Percentiles rank a stretch among this genome's conserved stretches.
Conservation (phyloP, 2,797 vertebrate genomes). For the Sebastiscus tertius region DNA sequence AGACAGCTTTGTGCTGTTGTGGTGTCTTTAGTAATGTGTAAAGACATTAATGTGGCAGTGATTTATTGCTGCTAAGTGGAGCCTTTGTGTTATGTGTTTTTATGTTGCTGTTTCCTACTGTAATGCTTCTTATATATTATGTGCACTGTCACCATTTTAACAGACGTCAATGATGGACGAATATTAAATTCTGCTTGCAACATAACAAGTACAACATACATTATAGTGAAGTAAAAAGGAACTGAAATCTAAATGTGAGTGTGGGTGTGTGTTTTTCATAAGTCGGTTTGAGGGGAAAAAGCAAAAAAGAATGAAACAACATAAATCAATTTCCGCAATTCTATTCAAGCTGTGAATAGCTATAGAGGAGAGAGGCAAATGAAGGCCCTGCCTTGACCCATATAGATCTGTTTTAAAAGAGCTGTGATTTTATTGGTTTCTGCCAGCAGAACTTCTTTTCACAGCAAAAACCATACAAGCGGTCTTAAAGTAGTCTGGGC, state of each 20-base stretch:
- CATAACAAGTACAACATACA: neutral
- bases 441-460: conserved; percentile 11
- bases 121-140: neutral
- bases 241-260: neutral
- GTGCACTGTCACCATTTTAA: neutral
- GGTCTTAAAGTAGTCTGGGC: neutral
- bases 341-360: conserved; percentile 26
- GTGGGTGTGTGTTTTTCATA: neutral
- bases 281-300: neutral
- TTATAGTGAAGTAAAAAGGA: neutral
- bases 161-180: neutral
- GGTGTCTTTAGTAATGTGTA: neutral
- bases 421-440: conserved; percentile 28
- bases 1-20: neutral
- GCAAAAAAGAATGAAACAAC: neutral
- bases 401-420: conserved; percentile 6
- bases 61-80: neutral
- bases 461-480: conserved; percentile 17
- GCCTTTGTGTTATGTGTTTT: neutral
- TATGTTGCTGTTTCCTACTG: neutral
- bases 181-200: neutral
- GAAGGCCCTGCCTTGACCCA: conserved; percentile 7
- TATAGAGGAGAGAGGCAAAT: conserved; percentile 16
- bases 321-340: conserved; percentile 15
- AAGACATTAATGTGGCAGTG: neutral